Base-by-base conservation (phyloP, 2,888 invertebrate genomes). In the Xanthorhoe spadicearia region DNA sequence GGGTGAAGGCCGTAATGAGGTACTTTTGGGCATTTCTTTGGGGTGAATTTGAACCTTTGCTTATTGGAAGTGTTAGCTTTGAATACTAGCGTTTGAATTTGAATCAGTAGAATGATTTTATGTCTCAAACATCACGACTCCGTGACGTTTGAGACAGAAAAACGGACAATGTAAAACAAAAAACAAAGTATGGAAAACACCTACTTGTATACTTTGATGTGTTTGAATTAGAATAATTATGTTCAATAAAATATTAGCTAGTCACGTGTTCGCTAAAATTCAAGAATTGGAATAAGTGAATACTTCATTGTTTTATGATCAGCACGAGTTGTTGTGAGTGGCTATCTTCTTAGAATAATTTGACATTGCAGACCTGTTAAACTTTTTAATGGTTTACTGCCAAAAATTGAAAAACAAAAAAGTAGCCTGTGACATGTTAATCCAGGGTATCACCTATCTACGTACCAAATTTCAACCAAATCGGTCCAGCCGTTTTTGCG, bases 1-100 rank as follows among this genome's bases (percentile, higher is more conserved):
- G 83, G 81, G 81, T 76, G 75, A 71, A 77, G 77, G 71, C 68
- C 66, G 79, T 88, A 87, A 88, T 86, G 83, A 88, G 83, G 78
- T 77, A 79, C 78, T 81, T 82, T 81, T 78, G n/a, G n/a, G 73
- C 78, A 79, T 82, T 82, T 82, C 78, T 74, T 72, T 61, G 65
- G 62, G 66, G 62, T 66, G 18, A 68, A 69, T 74, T 51, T 5
- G 49, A 46, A 58, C n/a, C 23, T 56, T 63, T 67, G 59, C 66
- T 57, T 64, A 56, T 43, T 52, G 46, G 62, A 56, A 54, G 35
- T 51, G 46, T 59, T 58, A 8, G 53, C 49, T 49, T 53, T 23
- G 1, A 23, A 15, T n/a, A 56, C 49, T 49, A 9, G 18, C 9
- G 10, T 50, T 17, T 50, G n/a, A 56, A 49, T 49, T 18, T 32